A percentile compares a stretch with the other conserved stretches of the same genome.
These are phyloP conservation scores for Teleiodes luculella DNA, from an alignment of 2,888 invertebrate genomes.

Conservation along the genomic window DNA sequence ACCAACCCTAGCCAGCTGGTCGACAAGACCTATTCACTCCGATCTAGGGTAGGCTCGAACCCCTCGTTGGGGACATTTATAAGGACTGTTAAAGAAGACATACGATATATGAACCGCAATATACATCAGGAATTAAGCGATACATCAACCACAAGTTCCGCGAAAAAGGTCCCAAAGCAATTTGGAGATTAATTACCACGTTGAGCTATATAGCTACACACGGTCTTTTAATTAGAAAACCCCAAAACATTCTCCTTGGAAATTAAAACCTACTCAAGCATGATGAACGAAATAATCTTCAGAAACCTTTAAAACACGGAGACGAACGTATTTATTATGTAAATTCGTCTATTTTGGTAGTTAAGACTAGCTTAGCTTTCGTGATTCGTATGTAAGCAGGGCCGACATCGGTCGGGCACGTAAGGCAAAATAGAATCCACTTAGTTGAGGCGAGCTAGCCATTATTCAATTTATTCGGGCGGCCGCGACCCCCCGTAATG, in stretches of 20 bases:
- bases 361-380: conserved; percentile 30
- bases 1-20: too few relatives aligned
- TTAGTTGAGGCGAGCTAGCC: conserved; percentile 57
- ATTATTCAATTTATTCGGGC: conserved; percentile 69
- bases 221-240: neutral
- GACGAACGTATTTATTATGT: conserved; percentile 8
- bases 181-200: conserved; percentile 5
- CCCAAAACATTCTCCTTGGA: neutral
- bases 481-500: conserved; percentile 35
- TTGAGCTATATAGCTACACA: conserved; percentile 1
- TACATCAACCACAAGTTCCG: conserved; percentile 19
- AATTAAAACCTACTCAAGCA: too few relatives aligned
- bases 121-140: neutral
- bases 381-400: conserved; percentile 37
- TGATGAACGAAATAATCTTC: too few relatives aligned
- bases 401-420: conserved; percentile 42
- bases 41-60: too few relatives aligned
- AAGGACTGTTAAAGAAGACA: too few relatives aligned
- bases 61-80: too few relatives aligned
- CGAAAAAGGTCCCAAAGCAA: conserved; percentile 4
- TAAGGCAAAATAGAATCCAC: conserved; percentile 66
- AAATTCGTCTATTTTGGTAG: conserved; percentile 17
- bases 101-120: neutral
- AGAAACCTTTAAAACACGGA: conserved; percentile 11
- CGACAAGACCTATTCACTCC: too few relatives aligned